phyloP scores from a whole-genome alignment of 2,888 invertebrate species.

The Incurvaria masculella region DNA sequence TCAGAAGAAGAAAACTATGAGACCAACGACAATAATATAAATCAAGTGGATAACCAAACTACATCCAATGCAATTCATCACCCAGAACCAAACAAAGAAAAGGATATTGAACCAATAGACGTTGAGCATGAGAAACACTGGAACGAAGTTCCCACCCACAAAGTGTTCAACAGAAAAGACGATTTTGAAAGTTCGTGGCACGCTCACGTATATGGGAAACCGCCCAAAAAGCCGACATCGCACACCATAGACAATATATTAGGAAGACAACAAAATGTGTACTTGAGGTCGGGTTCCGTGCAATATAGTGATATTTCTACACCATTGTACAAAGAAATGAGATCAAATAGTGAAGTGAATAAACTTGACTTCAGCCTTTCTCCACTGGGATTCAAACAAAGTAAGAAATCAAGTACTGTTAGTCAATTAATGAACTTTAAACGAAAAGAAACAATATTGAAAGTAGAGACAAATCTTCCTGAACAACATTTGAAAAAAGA shows the following conservation, averaged over 20 bases:
- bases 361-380: neutral
- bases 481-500: conserved; percentile 16
- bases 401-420: conserved; percentile 21
- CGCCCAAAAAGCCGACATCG: conserved; percentile 79
- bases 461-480: conserved; percentile 8
- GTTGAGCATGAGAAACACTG: conserved; percentile 13
- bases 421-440: conserved; percentile 39
- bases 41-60: neutral
- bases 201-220: conserved; percentile 83
- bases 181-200: conserved; percentile 67
- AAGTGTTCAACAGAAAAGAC: conserved; percentile 12
- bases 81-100: conserved; percentile 10
- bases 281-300: conserved; percentile 7
- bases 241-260: conserved; percentile 87
- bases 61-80: conserved; percentile 11
- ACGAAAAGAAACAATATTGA: conserved; percentile 21
- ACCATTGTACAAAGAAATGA: neutral
- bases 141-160: conserved; percentile 3
- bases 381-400: conserved; percentile 14
- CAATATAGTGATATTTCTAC: neutral
- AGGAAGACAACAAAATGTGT: conserved; percentile 43
- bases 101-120: conserved; percentile 17
- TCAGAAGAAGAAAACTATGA: neutral
- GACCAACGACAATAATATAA: neutral
- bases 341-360: conserved; percentile 14